A percentile compares a stretch with the other conserved stretches of the same genome.
Conservation (phyloP, 2,888 invertebrate species). For the Xanthia icteritia region DNA sequence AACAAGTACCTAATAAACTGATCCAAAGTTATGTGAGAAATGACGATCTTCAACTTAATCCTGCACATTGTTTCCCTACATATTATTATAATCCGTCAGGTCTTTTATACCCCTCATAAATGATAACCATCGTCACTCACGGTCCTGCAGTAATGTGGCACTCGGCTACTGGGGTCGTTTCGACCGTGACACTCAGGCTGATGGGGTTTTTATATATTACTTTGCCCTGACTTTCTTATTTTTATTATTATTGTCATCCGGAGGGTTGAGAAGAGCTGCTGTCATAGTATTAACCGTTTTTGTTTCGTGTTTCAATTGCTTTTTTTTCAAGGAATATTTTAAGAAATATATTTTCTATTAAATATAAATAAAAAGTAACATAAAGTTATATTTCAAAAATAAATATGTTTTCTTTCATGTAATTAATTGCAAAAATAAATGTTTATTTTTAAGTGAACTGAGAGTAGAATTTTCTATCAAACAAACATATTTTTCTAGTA, state of each 20-base stretch:
- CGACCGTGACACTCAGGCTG: conserved; percentile 40
- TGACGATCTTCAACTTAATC: conserved; percentile 19
- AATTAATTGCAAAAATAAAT: background rate
- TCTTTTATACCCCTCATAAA: conserved; percentile 54
- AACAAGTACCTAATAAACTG: background rate
- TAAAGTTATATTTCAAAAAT: background rate
- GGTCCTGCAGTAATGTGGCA: conserved; percentile 53
- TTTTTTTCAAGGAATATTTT: background rate
- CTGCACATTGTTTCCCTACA: conserved; percentile 20
- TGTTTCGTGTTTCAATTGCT: background rate
- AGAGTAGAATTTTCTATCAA: background rate
- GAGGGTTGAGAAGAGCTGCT: background rate
- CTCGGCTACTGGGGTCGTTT: conserved; percentile 52
- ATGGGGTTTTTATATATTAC: conserved; percentile 44
- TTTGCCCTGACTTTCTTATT: conserved; percentile 17
- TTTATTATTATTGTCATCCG: conserved; percentile 16
- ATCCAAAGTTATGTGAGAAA: conserved; percentile 23
- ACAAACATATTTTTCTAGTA: background rate
- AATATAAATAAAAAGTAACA: no score
- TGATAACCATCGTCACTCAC: conserved; percentile 51
- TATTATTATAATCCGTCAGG: conserved; percentile 9
- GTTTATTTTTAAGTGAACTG: conserved; percentile 12
- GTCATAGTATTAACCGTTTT: background rate
- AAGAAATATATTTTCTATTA: no score
- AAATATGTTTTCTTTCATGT: background rate